Evolutionary conservation across 2,797 vertebrate species (phyloP), one percentile per base, ranked within the genome.

Genomic region (Poeciliopsis gracilis): DNA sequence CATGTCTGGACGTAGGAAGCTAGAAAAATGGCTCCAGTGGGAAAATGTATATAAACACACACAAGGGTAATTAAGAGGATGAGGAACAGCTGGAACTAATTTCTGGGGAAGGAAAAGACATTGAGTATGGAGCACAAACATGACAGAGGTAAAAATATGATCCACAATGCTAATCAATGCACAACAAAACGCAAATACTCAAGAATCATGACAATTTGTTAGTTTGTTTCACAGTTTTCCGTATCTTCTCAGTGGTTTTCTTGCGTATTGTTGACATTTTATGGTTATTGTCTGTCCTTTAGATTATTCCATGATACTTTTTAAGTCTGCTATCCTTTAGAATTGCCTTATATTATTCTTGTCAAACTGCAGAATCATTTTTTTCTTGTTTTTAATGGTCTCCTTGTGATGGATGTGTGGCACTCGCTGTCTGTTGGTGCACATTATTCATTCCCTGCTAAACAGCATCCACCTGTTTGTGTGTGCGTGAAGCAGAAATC

Each of bases 401-500:
- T 30, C 28, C 70, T 33, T 25, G n/a, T 41, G 28, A 25, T n/a
- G 9, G 25, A 47, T 36, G 2, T 36, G 18, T 28, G 30, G 45
- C 41, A 30, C 43, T 73, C 23, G 18, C 47, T 77, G 61, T 45
- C 23, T 67, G n/a, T 72, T 25, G 71, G 47, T 4, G 2, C 30
- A 25, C 16, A 67, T 11, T 12, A 73, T 41, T 61, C 28, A 20
- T 36, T 8, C n/a, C 20, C 30, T 45, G 53, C 15, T n/a, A 61
- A 71, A 16, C 2, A 41, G 28, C 41, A 38, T 36, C 33, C 57
- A 25, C 46, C 71, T 71, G 57, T 23, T 49, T 67, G 41, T 57
- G 55, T 72, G 41, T 13, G 49, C 18, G 10, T 55, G 67, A 1
- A 30, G 25, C n/a, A 23, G 76, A 74, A 77, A 78, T 84, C 59